phyloP scores from a whole-genome alignment of 1,140 invertebrate species.

The Temnothorax longispinosus region DNA sequence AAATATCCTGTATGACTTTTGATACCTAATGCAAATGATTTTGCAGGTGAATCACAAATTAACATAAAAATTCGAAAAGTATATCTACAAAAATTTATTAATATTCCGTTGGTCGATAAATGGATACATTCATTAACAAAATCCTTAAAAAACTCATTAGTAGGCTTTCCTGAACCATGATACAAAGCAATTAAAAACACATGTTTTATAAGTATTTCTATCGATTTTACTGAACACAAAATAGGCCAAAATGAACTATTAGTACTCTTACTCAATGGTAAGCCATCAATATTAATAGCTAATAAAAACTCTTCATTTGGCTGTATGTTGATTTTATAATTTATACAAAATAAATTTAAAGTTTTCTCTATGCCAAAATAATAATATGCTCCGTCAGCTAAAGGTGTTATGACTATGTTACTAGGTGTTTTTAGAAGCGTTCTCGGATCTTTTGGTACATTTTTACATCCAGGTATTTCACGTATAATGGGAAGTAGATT shows the following conservation, averaged over 20 bases:
- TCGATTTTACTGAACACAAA: neutral
- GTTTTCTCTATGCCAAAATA: slow-evolving; percentile 26
- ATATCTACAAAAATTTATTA: slow-evolving; percentile 3
- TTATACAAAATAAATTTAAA: neutral
- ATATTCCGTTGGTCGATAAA: neutral
- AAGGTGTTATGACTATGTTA: neutral
- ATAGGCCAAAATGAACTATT: slow-evolving; percentile 21
- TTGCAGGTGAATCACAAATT: slow-evolving; percentile 2
- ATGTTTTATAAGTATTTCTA: neutral
- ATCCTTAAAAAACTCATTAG: neutral
- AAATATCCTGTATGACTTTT: neutral
- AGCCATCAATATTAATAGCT: slow-evolving; percentile 15
- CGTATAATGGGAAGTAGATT: neutral
- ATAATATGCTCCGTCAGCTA: neutral
- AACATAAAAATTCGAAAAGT: neutral
- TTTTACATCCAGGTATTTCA: neutral
- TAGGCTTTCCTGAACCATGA: slow-evolving; percentile 1
- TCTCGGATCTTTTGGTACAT: neutral
- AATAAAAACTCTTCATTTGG: slow-evolving; percentile 13
- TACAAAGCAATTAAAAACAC: slow-evolving; percentile 19
- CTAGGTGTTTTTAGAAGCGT: neutral
- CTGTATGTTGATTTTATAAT: neutral
- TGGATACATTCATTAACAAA: neutral
- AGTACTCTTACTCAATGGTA: slow-evolving; percentile 1
- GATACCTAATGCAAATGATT: neutral